Evolutionary conservation across 2,113 vertebrate genomes (phyloP), one percentile per base, ranked within the genome.

Genomic region (Sciurus niger): DNA sequence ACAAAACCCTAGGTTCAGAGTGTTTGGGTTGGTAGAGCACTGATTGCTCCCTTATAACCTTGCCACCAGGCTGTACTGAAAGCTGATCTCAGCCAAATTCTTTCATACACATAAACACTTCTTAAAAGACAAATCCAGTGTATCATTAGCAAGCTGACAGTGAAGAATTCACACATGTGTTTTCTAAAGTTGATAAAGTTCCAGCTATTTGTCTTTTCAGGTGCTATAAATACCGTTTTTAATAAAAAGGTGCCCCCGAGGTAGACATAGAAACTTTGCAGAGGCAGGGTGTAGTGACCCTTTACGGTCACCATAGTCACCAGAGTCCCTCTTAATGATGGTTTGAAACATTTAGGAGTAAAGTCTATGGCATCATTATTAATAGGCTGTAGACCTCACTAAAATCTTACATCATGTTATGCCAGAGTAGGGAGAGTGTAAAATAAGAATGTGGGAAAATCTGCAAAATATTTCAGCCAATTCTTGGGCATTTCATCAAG

Each of bases 11-110:
- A 51, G 13, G 2, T 70, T 85, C 32, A 53, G 83, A 93, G 68
- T 92, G 12, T 70, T 90, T 84, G 8, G 10, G n/a, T 6, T 68
- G 32, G 37, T 32, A 53, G 30, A 11, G 2, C 14, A 10, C 79
- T 48, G 85, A 22, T 51, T 96, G 22, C 28, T 84, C 2, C 12
- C 37, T 89, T 34, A 55, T 53, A 95, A 95, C 10, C 51, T 96
- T 76, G 55, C n/a, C 84, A 91, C 40, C 22, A 88, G 68, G 30
- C 73, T 84, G 89, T 78, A 73, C 55, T 76, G 43, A 85, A 93
- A 93, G n/a, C n/a, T 73, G 89, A 97, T 89, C 79, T 72, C 51
- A 87, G 63, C 18, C n/a, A 55, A 88, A 77, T 65, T 70, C 82
- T 86, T 95, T 24, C 55, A 25, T 51, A 76, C 16, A 14, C 46